These are phyloP conservation scores for Gnathonemus longibarbis DNA, from an alignment of 2,113 vertebrate genomes.

Conservation along the genomic window DNA sequence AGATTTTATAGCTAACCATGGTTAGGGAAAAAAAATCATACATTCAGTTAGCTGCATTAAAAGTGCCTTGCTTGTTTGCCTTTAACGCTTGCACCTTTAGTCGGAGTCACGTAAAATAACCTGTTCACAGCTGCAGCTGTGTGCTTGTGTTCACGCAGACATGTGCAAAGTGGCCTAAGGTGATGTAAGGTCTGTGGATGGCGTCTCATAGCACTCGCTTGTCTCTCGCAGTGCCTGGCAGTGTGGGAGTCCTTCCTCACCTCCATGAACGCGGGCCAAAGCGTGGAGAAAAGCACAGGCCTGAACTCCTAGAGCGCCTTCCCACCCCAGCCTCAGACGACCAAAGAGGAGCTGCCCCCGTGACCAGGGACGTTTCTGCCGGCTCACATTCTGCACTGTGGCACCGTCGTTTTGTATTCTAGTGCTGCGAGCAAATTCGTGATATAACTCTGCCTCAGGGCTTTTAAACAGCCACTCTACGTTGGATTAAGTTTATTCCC, in stretches of 20 bases:
- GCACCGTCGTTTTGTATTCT: neutral
- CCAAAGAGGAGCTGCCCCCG: conserved; percentile 54
- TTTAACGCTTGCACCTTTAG: neutral
- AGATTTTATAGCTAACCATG: neutral
- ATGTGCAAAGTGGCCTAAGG: neutral
- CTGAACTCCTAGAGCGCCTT: conserved; percentile 50
- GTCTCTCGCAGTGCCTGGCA: conserved; percentile 78
- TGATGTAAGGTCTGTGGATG: conserved; percentile 38
- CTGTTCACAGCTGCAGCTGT: neutral
- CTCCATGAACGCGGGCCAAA: conserved; percentile 65
- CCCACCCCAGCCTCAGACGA: conserved; percentile 28
- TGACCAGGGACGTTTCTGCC: neutral
- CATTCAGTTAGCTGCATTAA: neutral
- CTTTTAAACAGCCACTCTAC: conserved; percentile 10
- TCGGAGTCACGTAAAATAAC: neutral
- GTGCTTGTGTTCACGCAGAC: neutral
- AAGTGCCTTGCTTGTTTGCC: neutral
- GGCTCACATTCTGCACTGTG: neutral
- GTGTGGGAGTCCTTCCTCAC: conserved; percentile 89
- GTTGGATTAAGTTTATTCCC: conserved; percentile 15
- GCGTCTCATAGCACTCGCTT: conserved; percentile 17
- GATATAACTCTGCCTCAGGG: conserved; percentile 16
- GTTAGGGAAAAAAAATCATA: neutral
- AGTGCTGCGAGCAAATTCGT: neutral
- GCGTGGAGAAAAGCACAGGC: conserved; percentile 52